Evolutionary conservation across 2,888 invertebrate species (phyloP), one percentile per base, ranked within the genome.

Genomic region (Athrips mouffetella): DNA sequence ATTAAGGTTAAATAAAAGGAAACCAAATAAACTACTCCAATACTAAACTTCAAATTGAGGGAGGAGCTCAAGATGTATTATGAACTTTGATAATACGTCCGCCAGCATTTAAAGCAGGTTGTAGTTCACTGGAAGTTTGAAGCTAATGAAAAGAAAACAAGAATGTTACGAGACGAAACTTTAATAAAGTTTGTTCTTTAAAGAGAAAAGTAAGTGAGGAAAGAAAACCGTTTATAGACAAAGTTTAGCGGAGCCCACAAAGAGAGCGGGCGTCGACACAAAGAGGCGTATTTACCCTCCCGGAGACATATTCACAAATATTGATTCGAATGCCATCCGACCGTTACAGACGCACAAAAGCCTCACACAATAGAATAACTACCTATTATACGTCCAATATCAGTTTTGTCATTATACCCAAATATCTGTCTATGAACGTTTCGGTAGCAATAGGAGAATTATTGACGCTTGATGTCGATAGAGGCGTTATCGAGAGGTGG

Each of bases 151-250:
- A 67, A 60, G 45, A 51, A 53, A 50, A 40, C 46, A 59, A 59
- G 56, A 58, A 46, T 45, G 40, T 42, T 40, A 56, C 56, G 55
- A 53, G 55, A 54, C 49, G 55, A 54, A 67, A 65, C 57, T 69
- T 69, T 64, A 64, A 66, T 65, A 63, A 68, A 67, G 63, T 72
- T 71, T 59, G 53, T 62, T 46, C 40, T 51, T 45, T 48, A 51
- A 51, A 51, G 45, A 53, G 51, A 41, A 50, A 59, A 64, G 57
- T 60, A 58, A 61, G 61, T 55, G 56, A 53, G 58, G 44, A 66
- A 64, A 62, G 61, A 63, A 45, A 51, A 57, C 56, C 64, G 67
- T 67, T 70, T 63, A 67, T 61, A 59, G 66, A 61, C 55, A 47
- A 70, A 71, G 68, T 74, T 71, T 18, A 51, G 48, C 56, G 51